Base-by-base conservation (phyloP, 2,797 vertebrate genomes). In the Sebastes jordani region DNA sequence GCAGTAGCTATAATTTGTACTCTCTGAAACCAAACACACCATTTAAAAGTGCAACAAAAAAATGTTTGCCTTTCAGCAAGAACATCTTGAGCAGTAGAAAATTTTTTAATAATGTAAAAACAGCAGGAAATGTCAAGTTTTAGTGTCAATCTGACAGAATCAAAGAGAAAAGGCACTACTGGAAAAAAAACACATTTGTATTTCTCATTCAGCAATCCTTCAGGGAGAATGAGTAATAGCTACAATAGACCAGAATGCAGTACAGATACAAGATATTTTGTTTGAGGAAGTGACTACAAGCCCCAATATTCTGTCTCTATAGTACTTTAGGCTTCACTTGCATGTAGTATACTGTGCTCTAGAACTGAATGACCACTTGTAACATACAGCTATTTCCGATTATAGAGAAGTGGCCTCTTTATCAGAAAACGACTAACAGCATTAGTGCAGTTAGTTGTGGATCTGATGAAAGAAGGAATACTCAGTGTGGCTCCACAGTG, bases 401-500 rank as follows among this genome's bases (percentile, higher is more conserved):
- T 36, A 25, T 30, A 36, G 13, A 59, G 18, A 25, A 16, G 6
- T 23, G 9, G 4, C 3, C 9, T 65, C 29, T 60, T 10, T 23
- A 23, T 42, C 13, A 20, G 7, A 23, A 67, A 74, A 25, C 20
- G 18, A 11, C 11, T 5, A 18, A 46, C 16, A 46, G 3, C 7
- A 8, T 3, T 49, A 49, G 7, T 18, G 46, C 16, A 20, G 46
- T 49, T 49, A 49, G 46, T 49, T 49, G 46, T 49, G 46, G 18
- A 46, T 66, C 6, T 61, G 38, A 18, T 61, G 38, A 18, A 11
- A 5, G 18, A 38, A 5, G 7, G 3, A 14, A 54, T 4, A 6
- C 56, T 78, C 22, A 64, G 46, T 65, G 65, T 59, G 52, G 11
- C 64, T 83, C 46, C 61, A 16, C 49, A 7, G 38, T 71, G 61